Evolutionary conservation across 2,888 invertebrate genomes (phyloP), one percentile per base, ranked within the genome.

Genomic region (Tetanocera ferruginea): DNA sequence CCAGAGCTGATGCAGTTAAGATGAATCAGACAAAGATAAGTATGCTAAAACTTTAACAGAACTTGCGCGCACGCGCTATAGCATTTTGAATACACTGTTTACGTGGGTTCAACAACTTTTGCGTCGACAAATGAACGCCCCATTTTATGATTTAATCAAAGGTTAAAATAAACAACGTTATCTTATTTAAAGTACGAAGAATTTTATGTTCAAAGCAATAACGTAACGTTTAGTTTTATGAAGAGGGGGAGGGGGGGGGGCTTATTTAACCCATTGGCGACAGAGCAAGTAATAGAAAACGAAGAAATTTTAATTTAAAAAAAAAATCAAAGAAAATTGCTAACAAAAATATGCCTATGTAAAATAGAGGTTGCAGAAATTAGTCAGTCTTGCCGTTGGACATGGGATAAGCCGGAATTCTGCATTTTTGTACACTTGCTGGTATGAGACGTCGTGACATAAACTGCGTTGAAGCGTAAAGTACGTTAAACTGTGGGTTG

Each of bases 141-240:
- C 72, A 25, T 74, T 77, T 77, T 69, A 77, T 60, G 77, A 69
- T 73, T 51, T 62, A 77, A 77, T 77, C 74, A 74, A 55, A 77
- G 28, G 67, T 69, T 77, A 69, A 77, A 77, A 76, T 71, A 69
- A 37, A 66, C n/a, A 49, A 49, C 51, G 23, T 60, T 28, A 28
- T 23, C 19, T 1, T 49, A 43, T 76, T 51, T 76, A 19, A 67
- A 67, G 57, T 67, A 37, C 67, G 23, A 43, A 14, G 11, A 8
- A 64, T 73, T 51, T 73, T 72, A 25, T 19, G 19, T 23, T 23
- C 19, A 55, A 9, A 55, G 43, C 43, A 43, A 43, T 43, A 43
- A 43, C 43, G 43, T 43, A 11, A 55, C 19, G 23, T 55, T 55
- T 55, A 55, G 55, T 55, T n/a, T 55, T 55, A 14, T 43, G n/a